Evolutionary conservation across 2,888 invertebrate genomes (phyloP).

Genomic region (Orchesella flavescens): DNA sequence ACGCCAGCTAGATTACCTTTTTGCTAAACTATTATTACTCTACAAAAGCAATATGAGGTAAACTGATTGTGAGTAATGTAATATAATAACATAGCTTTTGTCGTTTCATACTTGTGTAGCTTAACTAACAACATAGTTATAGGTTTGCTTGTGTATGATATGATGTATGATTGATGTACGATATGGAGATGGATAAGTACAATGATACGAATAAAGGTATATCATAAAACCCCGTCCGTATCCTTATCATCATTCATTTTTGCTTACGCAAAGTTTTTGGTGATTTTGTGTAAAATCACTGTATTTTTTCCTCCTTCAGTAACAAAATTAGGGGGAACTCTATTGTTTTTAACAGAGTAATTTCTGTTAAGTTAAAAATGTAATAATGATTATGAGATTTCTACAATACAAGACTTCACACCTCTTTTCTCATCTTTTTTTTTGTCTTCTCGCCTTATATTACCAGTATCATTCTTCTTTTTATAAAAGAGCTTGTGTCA

Average conservation of each 20-base stretch:
- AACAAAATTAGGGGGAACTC: too few relatives aligned
- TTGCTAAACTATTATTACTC: conserved; percentile 21
- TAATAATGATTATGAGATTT: conserved; percentile 55
- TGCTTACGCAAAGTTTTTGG: conserved; percentile 31
- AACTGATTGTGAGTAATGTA: conserved; percentile 35
- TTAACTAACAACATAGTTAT: conserved; percentile 50
- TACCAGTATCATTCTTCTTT: background rate
- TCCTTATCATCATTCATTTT: too few relatives aligned
- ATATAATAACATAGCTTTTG: conserved; percentile 28
- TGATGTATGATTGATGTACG: background rate
- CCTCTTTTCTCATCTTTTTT: conserved; percentile 33
- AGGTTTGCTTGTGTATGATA: background rate
- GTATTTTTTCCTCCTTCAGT: conserved; percentile 28
- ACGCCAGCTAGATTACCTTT: background rate
- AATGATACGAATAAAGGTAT: too few relatives aligned
- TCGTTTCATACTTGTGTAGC: conserved; percentile 36
- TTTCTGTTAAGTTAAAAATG: conserved; percentile 49
- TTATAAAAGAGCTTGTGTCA: conserved; percentile 16
- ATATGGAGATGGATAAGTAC: too few relatives aligned
- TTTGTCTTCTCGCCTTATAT: background rate
- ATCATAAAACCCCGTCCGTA: too few relatives aligned
- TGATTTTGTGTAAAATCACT: conserved; percentile 34
- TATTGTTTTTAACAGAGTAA: conserved; percentile 60
- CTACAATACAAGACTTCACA: conserved; percentile 56
- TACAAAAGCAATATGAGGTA: conserved; percentile 23